Percentiles rank a stretch among this genome's conserved stretches.
Conservation (phyloP, 2,888 invertebrate species). For the Leptinotarsa rubiginosa region DNA sequence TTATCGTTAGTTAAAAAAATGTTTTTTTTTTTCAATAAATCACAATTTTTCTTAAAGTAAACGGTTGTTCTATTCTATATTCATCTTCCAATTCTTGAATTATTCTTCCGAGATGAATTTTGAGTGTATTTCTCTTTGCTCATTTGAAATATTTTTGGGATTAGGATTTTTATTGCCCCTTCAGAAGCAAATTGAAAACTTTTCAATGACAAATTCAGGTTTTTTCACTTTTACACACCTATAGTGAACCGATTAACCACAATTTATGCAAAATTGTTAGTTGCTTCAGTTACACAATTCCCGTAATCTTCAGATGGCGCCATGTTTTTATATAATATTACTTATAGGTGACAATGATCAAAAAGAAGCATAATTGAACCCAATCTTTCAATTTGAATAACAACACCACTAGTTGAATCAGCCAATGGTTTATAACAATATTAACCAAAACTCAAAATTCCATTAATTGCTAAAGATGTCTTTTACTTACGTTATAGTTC, state of each 20-base stretch:
- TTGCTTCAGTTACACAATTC: background rate
- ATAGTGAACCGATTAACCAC: background rate
- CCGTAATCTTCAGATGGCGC: background rate
- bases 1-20: background rate
- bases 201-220: background rate
- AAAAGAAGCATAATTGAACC: too few relatives aligned
- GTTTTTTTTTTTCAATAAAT: background rate
- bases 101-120: background rate
- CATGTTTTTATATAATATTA: background rate
- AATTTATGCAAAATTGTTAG: background rate
- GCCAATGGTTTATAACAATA: too few relatives aligned
- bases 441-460: too few relatives aligned
- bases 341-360: too few relatives aligned
- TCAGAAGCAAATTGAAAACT: background rate
- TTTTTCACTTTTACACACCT: background rate
- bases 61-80: background rate
- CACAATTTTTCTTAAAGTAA: background rate
- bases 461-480: background rate
- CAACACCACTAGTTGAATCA: too few relatives aligned
- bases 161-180: background rate
- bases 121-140: background rate
- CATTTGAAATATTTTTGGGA: background rate
- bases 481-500: constrained; percentile 74
- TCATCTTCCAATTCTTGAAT: background rate
- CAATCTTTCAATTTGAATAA: too few relatives aligned